phyloP scores from a whole-genome alignment of 2,888 invertebrate genomes.

The Nesidiocoris tenuis region DNA sequence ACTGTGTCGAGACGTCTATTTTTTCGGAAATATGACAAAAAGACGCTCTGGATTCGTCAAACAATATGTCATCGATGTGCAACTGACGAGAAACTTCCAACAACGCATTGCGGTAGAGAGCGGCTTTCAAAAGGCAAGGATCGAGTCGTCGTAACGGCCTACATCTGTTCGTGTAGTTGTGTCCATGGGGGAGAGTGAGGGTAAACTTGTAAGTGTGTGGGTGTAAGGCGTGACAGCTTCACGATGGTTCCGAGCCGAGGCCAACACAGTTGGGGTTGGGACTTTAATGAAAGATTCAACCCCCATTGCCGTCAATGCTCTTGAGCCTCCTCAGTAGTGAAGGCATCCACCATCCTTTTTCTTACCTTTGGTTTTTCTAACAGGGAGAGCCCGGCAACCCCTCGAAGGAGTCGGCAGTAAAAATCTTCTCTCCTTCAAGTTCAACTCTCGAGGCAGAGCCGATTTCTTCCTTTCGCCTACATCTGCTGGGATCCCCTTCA shows the following conservation, averaged over 20 bases:
- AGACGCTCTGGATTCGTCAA: too few species aligned
- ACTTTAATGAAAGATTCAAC: constrained; percentile 37
- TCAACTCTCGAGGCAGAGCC: constrained; percentile 1
- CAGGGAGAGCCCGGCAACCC: too few species aligned
- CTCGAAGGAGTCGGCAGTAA: neutral
- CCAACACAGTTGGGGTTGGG: neutral
- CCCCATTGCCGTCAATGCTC: neutral
- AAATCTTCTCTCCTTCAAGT: neutral
- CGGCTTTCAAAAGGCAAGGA: neutral
- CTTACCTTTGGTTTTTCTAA: neutral
- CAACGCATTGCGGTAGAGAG: neutral
- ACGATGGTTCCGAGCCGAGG: neutral
- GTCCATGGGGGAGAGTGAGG: too few species aligned
- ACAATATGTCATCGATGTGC: too few species aligned
- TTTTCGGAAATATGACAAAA: too few species aligned
- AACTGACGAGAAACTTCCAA: too few species aligned
- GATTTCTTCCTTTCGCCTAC: neutral
- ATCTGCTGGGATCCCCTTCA: neutral
- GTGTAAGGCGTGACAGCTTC: neutral
- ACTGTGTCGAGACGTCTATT: too few species aligned
- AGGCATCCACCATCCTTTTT: neutral
- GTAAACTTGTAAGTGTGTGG: neutral
- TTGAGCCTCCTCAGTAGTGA: neutral
- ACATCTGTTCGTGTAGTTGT: too few species aligned
- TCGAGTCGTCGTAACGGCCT: neutral